phyloP scores from a whole-genome alignment of 1,140 invertebrate species.

The Zaprionus capensis region DNA sequence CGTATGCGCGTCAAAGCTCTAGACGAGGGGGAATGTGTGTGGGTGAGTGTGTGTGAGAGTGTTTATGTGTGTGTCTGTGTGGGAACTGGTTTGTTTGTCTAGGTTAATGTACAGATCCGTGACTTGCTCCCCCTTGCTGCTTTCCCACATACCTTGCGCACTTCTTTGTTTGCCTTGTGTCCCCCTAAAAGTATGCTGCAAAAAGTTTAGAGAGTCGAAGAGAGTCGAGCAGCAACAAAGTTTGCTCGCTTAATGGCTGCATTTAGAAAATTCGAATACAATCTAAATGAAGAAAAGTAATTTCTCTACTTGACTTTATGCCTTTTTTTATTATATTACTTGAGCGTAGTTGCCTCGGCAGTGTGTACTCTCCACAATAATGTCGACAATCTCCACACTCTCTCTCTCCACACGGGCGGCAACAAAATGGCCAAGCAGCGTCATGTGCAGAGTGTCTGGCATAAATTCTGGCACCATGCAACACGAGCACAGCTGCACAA shows the following conservation, averaged over 20 bases:
- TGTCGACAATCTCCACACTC: background rate
- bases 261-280: constrained; percentile 22
- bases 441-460: constrained; percentile 19
- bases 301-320: constrained; percentile 23
- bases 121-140: background rate
- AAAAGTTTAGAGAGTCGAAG: constrained; percentile 4
- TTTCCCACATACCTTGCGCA: background rate
- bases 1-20: constrained; percentile 63
- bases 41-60: background rate
- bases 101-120: constrained; percentile 14
- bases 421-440: constrained; percentile 1
- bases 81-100: constrained; percentile 12
- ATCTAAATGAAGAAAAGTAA: constrained; percentile 12
- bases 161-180: constrained; percentile 28
- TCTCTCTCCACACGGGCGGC: background rate
- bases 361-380: background rate
- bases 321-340: constrained; percentile 24
- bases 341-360: constrained; percentile 7
- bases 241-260: constrained; percentile 16
- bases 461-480: constrained; percentile 38
- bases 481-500: constrained; percentile 17
- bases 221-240: background rate
- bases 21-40: background rate
- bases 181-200: constrained; percentile 18
- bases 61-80: background rate